Conservation (phyloP, 2,797 vertebrate genomes). For the Staurois parvus region DNA sequence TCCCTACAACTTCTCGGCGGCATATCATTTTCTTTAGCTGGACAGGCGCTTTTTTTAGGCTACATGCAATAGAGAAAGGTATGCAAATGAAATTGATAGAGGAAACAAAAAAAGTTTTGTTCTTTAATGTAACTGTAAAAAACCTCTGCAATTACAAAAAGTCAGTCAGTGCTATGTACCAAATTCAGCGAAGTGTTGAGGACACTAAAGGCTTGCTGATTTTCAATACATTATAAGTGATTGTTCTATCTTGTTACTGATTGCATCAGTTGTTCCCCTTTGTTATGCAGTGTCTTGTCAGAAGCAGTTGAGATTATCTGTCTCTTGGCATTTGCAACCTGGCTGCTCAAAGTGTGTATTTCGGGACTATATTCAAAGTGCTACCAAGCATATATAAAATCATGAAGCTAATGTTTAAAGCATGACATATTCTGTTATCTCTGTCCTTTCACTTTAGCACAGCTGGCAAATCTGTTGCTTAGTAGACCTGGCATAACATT, state of each 20-base stretch:
- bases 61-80: not conserved
- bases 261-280: constrained; percentile 31
- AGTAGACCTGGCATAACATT: not conserved
- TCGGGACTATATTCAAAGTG: constrained; percentile 24
- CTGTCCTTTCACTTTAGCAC: constrained; percentile 24
- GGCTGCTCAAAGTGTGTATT: constrained; percentile 23
- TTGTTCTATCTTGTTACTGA: not conserved
- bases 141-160: not conserved
- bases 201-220: not conserved
- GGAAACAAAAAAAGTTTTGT: not conserved
- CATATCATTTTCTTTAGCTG: no score
- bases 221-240: constrained; percentile 5
- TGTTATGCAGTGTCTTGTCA: constrained; percentile 45
- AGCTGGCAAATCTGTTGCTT: constrained; percentile 33
- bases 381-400: constrained; percentile 53
- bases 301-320: constrained; percentile 50
- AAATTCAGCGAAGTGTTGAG: constrained; percentile 7
- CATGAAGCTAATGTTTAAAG: constrained; percentile 52
- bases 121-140: not conserved
- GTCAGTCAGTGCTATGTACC: not conserved
- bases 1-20: no score
- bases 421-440: constrained; percentile 48
- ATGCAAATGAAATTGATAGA: not conserved
- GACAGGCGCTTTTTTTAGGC: no score
- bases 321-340: constrained; percentile 56